These are phyloP conservation scores for Aporophyla lueneburgensis DNA, from an alignment of 2,888 invertebrate genomes.

Conservation along the genomic window DNA sequence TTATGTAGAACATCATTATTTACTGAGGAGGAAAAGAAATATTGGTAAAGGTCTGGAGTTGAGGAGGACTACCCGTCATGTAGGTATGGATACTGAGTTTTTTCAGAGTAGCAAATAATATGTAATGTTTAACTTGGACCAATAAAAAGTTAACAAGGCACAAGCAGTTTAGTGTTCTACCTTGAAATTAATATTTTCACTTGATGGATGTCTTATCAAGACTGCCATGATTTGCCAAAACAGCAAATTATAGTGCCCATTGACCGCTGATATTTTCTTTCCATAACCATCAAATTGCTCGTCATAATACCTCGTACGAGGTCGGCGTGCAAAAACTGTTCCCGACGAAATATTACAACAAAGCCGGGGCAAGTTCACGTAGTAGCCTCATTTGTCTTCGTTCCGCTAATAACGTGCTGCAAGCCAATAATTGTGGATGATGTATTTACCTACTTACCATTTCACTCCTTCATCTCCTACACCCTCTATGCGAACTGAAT, in stretches of 20 bases:
- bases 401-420: constrained; percentile 68
- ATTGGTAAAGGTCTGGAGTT: background rate
- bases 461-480: background rate
- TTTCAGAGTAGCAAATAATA: background rate
- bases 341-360: constrained; percentile 49
- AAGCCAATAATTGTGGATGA: constrained; percentile 73
- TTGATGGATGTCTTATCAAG: background rate
- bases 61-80: background rate
- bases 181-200: background rate
- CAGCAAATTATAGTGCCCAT: background rate
- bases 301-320: constrained; percentile 47
- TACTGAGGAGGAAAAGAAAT: constrained; percentile 5
- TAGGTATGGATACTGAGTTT: background rate
- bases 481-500: constrained; percentile 8
- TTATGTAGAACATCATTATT: constrained; percentile 21
- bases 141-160: background rate
- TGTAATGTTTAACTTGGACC: background rate
- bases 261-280: constrained; percentile 30
- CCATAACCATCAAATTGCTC: constrained; percentile 45
- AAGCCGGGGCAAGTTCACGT: constrained; percentile 66
- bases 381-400: constrained; percentile 73
- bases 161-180: background rate
- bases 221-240: background rate
- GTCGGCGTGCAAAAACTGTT: constrained; percentile 49
- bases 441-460: constrained; percentile 62